Percentiles rank a stretch among this genome's conserved stretches.
Evolutionary conservation across 2,888 invertebrate species (phyloP).

Genomic region (Drosophila melanosoma): DNA sequence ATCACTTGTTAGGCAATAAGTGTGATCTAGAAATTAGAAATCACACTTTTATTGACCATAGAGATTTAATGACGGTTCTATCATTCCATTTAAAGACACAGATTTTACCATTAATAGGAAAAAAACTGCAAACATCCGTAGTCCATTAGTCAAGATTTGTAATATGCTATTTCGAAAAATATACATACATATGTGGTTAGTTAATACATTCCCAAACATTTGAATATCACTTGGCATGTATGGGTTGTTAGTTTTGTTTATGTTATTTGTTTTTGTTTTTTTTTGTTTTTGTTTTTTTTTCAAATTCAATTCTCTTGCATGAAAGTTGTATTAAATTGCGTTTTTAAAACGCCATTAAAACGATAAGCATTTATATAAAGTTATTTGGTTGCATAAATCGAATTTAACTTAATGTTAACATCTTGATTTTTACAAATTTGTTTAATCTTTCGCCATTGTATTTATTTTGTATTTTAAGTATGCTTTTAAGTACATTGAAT

Average conservation of each 20-base stretch:
- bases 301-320: conserved; percentile 79
- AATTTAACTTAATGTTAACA: conserved; percentile 39
- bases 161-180: conserved; percentile 61
- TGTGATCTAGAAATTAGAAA: conserved; percentile 12
- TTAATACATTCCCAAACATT: conserved; percentile 61
- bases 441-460: conserved; percentile 5
- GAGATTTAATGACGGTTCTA: conserved; percentile 11
- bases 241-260: conserved; percentile 39
- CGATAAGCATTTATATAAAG: conserved; percentile 38
- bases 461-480: conserved; percentile 3
- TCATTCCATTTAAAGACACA: neutral
- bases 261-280: conserved; percentile 23
- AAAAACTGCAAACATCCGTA: conserved; percentile 35
- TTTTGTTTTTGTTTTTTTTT: conserved; percentile 50
- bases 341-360: conserved; percentile 65
- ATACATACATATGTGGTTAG: conserved; percentile 46
- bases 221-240: conserved; percentile 72
- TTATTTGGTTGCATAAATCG: conserved; percentile 44
- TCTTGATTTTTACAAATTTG: conserved; percentile 34
- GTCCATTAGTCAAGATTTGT: conserved; percentile 38
- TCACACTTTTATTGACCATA: conserved; percentile 12
- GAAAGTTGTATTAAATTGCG: conserved; percentile 66
- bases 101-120: conserved; percentile 13
- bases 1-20: conserved; percentile 19
- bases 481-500: conserved; percentile 39